Conservation (phyloP, 2,797 vertebrate genomes). For the Aphelocoma californica region DNA sequence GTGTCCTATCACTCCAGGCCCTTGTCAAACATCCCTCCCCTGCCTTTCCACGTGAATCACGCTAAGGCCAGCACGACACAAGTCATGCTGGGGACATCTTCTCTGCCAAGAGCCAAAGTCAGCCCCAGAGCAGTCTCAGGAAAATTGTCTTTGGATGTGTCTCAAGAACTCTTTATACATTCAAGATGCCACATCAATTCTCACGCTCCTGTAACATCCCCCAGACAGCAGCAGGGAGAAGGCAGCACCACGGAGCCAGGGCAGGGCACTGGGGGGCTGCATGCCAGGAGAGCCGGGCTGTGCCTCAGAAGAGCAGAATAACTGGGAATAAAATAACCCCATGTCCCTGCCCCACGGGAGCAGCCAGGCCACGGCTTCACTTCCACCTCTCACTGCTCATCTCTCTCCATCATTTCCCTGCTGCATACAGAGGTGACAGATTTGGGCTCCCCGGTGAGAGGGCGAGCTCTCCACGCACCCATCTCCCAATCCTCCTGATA, state of each 20-base stretch:
- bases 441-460: not conserved
- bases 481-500: fast-evolving
- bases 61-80: not conserved
- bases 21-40: not conserved
- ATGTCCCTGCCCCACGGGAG: fast-evolving
- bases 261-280: not conserved
- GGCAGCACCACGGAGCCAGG: not conserved
- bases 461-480: not conserved
- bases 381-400: not conserved
- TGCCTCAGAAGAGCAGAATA: fast-evolving
- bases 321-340: not conserved
- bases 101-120: not conserved
- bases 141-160: not conserved
- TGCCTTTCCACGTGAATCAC: not conserved
- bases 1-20: not conserved
- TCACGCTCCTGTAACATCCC: not conserved
- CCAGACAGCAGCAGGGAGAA: not conserved
- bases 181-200: not conserved
- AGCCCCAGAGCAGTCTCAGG: not conserved
- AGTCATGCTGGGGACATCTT: not conserved
- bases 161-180: not conserved
- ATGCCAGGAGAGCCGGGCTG: not conserved
- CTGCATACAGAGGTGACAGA: not conserved
- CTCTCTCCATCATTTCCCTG: not conserved
- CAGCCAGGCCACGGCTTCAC: fast-evolving